Evolutionary conservation across 2,113 vertebrate species (phyloP), one percentile per base, ranked within the genome.

Genomic region (Chloroceryle aenea): DNA sequence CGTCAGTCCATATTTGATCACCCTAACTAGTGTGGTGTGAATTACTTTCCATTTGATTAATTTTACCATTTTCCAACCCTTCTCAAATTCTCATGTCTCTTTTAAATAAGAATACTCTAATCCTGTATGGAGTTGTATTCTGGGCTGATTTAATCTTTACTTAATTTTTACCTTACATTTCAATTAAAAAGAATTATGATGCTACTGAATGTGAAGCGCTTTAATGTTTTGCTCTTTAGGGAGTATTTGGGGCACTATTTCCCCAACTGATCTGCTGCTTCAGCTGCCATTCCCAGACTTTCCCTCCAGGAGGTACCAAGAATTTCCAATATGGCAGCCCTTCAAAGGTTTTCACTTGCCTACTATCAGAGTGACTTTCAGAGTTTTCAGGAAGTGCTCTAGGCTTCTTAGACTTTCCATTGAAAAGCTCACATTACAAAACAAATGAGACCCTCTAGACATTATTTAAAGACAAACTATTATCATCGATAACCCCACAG

Each of bases 401-500:
- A 74, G 30, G 40, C 40, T 21, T 56, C 43, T 68, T 61, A 75
- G 38, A 68, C 18, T 40, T 87, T 63, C 38, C 34, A 78, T 78
- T 72, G 43, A 75, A 59, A n/a, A 75, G 30, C 29, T 89, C 56
- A 72, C 14, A 26, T 4, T 29, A 47, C 43, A 75, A 87, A 95
- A 32, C 23, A 85, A 87, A 85, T 50, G 11, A 45, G 30, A 53
- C 55, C 13, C 13, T 80, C n/a, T 58, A 92, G 75, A 56, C 34
- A 45, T 73, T 79, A 79, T 21, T 85, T 89, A 76, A 96, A 89
- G 55, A 61, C 26, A 95, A 94, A 93, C 26, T 71, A 55, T 82
- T 92, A 80, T 26, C 7, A 50, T 79, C 66, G 58, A 50, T 74
- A 92, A 89, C 73, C 56, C 15, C 40, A 67, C 53, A 83, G 84